Conservation (phyloP, 2,113 vertebrate genomes). For the Cyanoliseus patagonus region DNA sequence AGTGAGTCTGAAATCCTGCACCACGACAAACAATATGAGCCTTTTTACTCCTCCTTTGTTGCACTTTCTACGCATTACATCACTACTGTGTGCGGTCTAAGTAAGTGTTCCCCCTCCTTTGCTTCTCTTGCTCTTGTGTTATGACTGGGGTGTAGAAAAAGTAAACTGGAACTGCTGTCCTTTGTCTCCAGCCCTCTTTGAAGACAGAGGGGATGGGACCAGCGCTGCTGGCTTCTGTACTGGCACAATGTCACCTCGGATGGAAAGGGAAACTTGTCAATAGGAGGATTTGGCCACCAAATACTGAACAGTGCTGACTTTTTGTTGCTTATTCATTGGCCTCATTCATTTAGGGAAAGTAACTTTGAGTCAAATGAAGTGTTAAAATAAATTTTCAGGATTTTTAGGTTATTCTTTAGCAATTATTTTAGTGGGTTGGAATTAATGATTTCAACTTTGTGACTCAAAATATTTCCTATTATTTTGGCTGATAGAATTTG, state of each 20-base stretch:
- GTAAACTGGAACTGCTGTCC: not conserved
- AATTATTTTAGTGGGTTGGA: not conserved
- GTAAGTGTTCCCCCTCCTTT: constrained; percentile 76
- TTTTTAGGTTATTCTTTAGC: not conserved
- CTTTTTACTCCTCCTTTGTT: constrained; percentile 98
- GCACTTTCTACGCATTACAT: constrained; percentile 99
- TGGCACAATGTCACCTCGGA: not conserved
- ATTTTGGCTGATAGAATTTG: not conserved
- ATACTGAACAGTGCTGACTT: rapidly evolving
- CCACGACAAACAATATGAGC: constrained; percentile 98
- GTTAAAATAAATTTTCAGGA: not conserved
- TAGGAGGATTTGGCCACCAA: not conserved
- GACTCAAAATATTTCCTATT: not conserved
- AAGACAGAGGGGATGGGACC: not conserved
- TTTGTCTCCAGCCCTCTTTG: not conserved
- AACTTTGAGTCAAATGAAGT: not conserved
- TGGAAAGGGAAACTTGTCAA: not conserved
- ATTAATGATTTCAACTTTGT: not conserved
- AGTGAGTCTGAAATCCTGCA: constrained; percentile 97
- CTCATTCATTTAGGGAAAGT: not conserved
- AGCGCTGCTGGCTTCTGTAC: not conserved
- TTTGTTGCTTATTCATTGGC: not conserved
- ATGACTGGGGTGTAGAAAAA: not conserved
- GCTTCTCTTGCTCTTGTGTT: not conserved
- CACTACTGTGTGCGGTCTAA: constrained; percentile 95